Conservation (phyloP, 2,888 invertebrate species). For the Papilio gigon region DNA sequence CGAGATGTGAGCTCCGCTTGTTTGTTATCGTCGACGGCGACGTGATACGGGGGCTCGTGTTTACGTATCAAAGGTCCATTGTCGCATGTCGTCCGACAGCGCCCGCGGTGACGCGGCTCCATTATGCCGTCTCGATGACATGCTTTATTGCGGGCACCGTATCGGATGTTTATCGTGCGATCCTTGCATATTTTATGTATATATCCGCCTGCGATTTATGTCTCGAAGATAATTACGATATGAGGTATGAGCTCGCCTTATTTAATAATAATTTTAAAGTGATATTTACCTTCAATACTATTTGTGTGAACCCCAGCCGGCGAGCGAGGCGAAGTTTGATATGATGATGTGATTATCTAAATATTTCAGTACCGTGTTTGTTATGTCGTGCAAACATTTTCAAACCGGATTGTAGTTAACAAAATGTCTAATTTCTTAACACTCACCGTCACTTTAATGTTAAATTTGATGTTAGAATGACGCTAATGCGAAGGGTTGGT, state of each 20-base stretch:
- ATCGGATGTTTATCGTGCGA: conserved; percentile 6
- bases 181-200: conserved; percentile 8
- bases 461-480: neutral
- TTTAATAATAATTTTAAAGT: neutral
- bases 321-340: too few relatives aligned
- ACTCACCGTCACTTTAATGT: neutral
- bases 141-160: neutral
- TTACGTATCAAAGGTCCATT: conserved; percentile 21
- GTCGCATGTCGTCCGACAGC: conserved; percentile 14
- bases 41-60: conserved; percentile 23
- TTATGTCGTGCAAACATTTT: neutral
- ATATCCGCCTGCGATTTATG: neutral
- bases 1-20: conserved; percentile 11
- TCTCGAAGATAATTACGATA: neutral
- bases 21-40: neutral
- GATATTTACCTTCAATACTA: too few relatives aligned
- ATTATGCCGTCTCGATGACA: conserved; percentile 13
- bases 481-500: neutral
- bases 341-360: neutral
- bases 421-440: neutral
- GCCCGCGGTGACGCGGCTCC: conserved; percentile 16
- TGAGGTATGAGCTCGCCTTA: neutral
- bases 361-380: neutral
- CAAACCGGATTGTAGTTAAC: neutral
- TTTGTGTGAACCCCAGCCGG: too few relatives aligned